These are phyloP conservation scores for Atlantisia rogersi DNA, from an alignment of 2,113 vertebrate genomes.

Conservation along the genomic window DNA sequence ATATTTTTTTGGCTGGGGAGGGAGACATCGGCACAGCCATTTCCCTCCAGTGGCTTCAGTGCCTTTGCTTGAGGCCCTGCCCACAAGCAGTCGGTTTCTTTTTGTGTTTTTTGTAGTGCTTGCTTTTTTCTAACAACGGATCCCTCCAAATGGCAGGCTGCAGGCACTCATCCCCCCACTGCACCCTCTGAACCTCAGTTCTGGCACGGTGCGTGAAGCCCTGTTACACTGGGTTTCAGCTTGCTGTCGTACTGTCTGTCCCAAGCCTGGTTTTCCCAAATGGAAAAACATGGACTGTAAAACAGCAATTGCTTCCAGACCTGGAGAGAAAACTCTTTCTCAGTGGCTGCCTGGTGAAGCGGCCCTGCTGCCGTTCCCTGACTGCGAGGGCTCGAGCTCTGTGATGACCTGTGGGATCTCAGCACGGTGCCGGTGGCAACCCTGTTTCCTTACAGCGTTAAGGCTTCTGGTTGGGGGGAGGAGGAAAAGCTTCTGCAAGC, in stretches of 20 bases:
- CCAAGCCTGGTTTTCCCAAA: not conserved
- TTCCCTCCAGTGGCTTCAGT: not conserved
- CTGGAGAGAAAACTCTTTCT: not conserved
- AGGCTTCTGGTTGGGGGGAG: not conserved
- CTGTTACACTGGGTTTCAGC: not conserved
- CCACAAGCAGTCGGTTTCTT: not conserved
- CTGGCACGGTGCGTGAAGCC: not conserved
- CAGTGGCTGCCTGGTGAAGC: not conserved
- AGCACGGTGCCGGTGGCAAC: not conserved
- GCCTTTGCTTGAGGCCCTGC: not conserved
- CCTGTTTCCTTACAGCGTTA: not conserved
- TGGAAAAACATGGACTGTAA: not conserved
- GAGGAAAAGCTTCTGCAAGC: not conserved
- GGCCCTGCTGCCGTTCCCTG: not conserved
- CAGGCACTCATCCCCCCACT: not conserved
- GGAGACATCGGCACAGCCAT: not conserved
- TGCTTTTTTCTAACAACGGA: not conserved
- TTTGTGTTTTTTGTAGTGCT: not conserved
- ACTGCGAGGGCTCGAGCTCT: accelerated
- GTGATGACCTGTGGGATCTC: accelerated
- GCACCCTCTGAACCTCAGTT: not conserved
- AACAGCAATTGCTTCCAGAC: not conserved
- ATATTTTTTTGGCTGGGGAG: not conserved
- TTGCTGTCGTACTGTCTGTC: not conserved
- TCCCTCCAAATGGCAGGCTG: not conserved